A percentile compares a stretch with the other conserved stretches of the same genome.
Evolutionary conservation across 2,888 invertebrate genomes (phyloP).

Genomic region (Chymomyza procnemis): DNA sequence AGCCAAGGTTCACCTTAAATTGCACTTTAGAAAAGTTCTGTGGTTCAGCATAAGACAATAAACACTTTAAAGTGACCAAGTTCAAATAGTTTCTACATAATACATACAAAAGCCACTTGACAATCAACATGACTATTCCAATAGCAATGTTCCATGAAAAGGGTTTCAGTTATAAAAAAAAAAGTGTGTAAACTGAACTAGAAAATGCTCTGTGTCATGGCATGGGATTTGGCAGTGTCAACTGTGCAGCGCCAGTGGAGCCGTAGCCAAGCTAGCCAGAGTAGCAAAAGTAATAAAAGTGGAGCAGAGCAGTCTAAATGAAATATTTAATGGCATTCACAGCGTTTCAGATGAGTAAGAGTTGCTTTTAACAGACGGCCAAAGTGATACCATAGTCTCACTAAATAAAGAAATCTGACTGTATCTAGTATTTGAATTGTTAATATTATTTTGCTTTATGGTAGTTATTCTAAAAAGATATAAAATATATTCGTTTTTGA

Average conservation of each 20-base stretch:
- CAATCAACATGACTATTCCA: conserved; percentile 62
- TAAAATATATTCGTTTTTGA: not conserved
- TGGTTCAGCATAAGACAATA: conserved; percentile 18
- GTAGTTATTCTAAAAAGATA: not conserved
- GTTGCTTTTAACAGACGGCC: not conserved
- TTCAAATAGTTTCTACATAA: conserved; percentile 16
- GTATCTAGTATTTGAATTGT: not conserved
- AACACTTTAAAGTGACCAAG: conserved; percentile 3
- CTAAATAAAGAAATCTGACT: not conserved
- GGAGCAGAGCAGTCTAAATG: conserved; percentile 57
- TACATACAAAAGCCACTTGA: conserved; percentile 66
- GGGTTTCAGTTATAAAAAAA: not conserved
- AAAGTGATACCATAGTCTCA: not conserved
- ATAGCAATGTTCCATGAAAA: conserved; percentile 16
- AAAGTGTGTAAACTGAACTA: conserved; percentile 3
- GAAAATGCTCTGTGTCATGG: conserved; percentile 51
- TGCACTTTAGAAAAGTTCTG: conserved; percentile 5
- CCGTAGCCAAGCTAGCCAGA: not conserved
- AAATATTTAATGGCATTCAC: conserved; percentile 63
- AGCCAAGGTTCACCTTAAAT: conserved; percentile 16
- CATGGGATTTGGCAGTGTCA: conserved; percentile 61
- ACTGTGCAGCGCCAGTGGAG: conserved; percentile 32
- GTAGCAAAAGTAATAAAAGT: conserved; percentile 56
- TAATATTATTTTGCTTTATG: too few species aligned
- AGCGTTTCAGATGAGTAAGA: conserved; percentile 22